phyloP scores from a whole-genome alignment of 2,797 vertebrate genomes.

The Acestrorhynchus altus region DNA sequence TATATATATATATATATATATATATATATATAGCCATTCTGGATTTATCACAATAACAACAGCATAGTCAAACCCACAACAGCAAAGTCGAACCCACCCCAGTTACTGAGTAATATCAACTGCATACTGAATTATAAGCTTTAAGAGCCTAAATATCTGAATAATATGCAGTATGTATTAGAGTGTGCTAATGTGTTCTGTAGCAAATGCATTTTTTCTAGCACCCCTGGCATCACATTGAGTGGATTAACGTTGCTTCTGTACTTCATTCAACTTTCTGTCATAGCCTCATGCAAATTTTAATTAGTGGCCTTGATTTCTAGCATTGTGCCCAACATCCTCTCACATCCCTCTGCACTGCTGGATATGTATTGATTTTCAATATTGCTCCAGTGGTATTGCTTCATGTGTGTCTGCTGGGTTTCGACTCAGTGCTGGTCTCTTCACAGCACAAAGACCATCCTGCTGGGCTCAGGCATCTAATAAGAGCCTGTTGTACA shows the following conservation, averaged over 20 bases:
- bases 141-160: too few relatives aligned
- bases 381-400: conserved; percentile 2
- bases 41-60: too few relatives aligned
- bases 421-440: not conserved
- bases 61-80: too few relatives aligned
- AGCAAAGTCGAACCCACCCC: not conserved
- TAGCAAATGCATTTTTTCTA: conserved; percentile 3
- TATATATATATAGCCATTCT: too few relatives aligned
- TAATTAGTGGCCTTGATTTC: conserved; percentile 16
- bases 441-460: conserved; percentile 17
- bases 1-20: too few relatives aligned
- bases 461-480: conserved; percentile 20
- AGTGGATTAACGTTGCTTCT: conserved; percentile 15
- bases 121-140: too few relatives aligned
- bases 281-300: conserved; percentile 20
- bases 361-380: conserved; percentile 30
- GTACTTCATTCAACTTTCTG: not conserved
- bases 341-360: conserved; percentile 9
- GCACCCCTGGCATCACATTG: not conserved
- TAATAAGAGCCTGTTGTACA: conserved; percentile 15
- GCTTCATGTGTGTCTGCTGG: not conserved
- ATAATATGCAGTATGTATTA: too few relatives aligned
- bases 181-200: not conserved
- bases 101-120: too few relatives aligned
- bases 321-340: conserved; percentile 22